Evolutionary conservation across 2,888 invertebrate species (phyloP), one percentile per base, ranked within the genome.

Genomic region (Conistra vaccinii): DNA sequence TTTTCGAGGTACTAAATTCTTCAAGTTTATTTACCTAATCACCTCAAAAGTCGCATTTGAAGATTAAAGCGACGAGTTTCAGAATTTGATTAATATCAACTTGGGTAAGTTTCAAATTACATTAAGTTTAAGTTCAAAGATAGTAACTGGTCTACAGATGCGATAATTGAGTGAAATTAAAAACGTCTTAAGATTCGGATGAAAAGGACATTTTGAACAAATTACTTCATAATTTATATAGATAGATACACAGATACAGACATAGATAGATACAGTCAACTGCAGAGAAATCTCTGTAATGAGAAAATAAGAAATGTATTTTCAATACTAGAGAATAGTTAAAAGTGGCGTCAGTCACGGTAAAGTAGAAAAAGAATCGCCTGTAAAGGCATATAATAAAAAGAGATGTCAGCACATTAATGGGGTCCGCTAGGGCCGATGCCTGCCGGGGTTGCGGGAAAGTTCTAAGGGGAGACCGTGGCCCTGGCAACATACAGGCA

Each of bases 121-220:
- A 77, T 83, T 79, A 73, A 75, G 23, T 75, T 74, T 32, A 71
- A 63, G 69, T 68, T 85, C 45, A 51, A 60, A 80, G 71, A 85
- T 74, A 79, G 65, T 63, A 32, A 76, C 55, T 69, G 32, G 35
- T 71, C 45, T 35, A 70, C 35, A 73, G 32, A 71, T 61, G 32
- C 29, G 32, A 71, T 70, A 66, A 84, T 72, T 69, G 42, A 58
- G 23, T 69, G 3, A 61, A 39, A 66, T 62, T 61, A 69, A 68
- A 67, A 73, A 67, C 10, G 10, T 23, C 12, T 70, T n/a, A 32
- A 9, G 2, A 26, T 55, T 68, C 45, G 10, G 26, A 23, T 2
- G 32, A 66, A 29, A 57, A 39, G 4, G 4, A 23, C 5, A 51
- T 32, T 48, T 10, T n/a, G 9, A 20, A 26, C 26, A 26, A 26